Base-by-base conservation (phyloP, 2,888 invertebrate genomes). In the Opisthograptis luteolata region DNA sequence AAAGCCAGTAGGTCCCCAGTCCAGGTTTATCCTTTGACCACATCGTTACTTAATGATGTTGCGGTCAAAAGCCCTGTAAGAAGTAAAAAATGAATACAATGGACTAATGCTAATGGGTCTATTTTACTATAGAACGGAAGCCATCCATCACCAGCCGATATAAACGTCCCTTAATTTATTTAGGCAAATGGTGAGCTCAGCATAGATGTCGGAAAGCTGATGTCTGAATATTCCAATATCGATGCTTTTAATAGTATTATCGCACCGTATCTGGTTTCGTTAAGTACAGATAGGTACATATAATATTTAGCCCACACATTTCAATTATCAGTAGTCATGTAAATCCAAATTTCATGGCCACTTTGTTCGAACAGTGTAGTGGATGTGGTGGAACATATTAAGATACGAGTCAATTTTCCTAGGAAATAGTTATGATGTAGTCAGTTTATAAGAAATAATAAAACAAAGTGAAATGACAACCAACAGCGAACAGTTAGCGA, bases 91-190 rank as follows among this genome's bases (percentile, higher is more conserved):
- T 24, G 10, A 22, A n/a, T n/a, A n/a, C 14, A 50, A 58, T 39
- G 47, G 40, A 41, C 59, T 56, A 55, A 55, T 28, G 20, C 14
- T 10, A 27, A 24, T 28, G 47, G 43, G 42, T 45, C 32, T 14
- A 30, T 28, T 44, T 14, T 32, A 32, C 31, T 35, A 52, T 56
- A 25, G 51, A 39, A 47, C 34, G 39, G 42, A 48, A 28, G 45
- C 44, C 47, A 66, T 67, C 64, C 45, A 66, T 67, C 64, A 66
- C 47, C 40, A 15, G 30, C 39, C 39, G 41, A 48, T 52, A 56
- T 53, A 40, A 27, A 30, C 22, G 24, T 37, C 17, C 13, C 35
- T 57, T 40, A 41, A 55, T 58, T 58, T 59, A 52, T 64, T 64
- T 60, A 58, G 50, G 58, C 39, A 52, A 54, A 57, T 61, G 44